These are phyloP conservation scores for Drosophila nannoptera DNA, from an alignment of 1,140 invertebrate species.

Conservation along the genomic window DNA sequence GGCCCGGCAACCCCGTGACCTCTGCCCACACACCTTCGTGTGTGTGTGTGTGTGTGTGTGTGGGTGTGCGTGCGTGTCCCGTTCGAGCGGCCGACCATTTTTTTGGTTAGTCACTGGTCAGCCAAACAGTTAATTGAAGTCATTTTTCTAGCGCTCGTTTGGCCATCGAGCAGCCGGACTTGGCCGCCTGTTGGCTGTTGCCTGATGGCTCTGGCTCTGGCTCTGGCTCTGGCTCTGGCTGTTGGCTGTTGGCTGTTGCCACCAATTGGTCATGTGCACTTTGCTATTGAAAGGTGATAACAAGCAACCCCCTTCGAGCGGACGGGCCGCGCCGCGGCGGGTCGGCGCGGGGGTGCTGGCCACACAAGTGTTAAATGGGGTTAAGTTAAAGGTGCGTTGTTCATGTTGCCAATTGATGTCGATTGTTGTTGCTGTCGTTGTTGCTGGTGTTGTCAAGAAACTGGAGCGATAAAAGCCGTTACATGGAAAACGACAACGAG, in stretches of 20 bases:
- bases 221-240: not conserved
- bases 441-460: slow-evolving; percentile 22
- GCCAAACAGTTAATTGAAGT: slow-evolving; percentile 73
- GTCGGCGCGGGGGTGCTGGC: slow-evolving; percentile 45
- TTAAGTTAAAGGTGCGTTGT: slow-evolving; percentile 56
- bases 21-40: not conserved
- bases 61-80: slow-evolving; percentile 51
- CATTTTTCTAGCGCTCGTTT: slow-evolving; percentile 71
- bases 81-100: slow-evolving; percentile 31
- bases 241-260: slow-evolving; percentile 21
- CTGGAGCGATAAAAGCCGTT: slow-evolving; percentile 8
- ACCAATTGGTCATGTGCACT: slow-evolving; percentile 53
- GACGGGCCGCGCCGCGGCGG: slow-evolving; percentile 9
- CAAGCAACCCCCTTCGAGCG: slow-evolving; percentile 27
- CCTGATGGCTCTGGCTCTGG: not conserved
- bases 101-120: slow-evolving; percentile 74
- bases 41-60: slow-evolving; percentile 50
- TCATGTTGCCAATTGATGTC: slow-evolving; percentile 36
- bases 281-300: slow-evolving; percentile 76
- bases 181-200: not conserved
- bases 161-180: slow-evolving; percentile 32
- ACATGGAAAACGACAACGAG: too few relatives aligned
- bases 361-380: slow-evolving; percentile 69
- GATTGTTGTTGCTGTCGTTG: slow-evolving; percentile 9
- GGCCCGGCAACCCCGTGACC: slow-evolving; percentile 14